Evolutionary conservation across 2,797 vertebrate genomes (phyloP), one percentile per base, ranked within the genome.

Genomic region (Chaenodraco wilsoni): DNA sequence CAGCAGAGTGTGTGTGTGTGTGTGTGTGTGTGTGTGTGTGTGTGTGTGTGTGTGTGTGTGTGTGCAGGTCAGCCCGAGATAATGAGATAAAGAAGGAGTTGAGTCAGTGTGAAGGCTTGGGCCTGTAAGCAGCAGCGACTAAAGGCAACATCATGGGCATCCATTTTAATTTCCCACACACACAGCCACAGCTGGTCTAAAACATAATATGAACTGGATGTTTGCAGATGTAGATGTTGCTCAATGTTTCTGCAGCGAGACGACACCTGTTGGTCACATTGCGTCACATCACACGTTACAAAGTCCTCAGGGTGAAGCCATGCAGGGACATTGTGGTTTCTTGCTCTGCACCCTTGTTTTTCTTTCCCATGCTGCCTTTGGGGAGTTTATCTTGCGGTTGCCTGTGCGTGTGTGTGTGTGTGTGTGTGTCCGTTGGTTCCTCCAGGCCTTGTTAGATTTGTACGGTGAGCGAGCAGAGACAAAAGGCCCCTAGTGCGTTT

Each of bases 231-330:
- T 6, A 6, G 0, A 0, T 15, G 60, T 4, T 43, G 37, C 37
- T n/a, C 48, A 15, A 10, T 58, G 44, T 46, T 19, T 48, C 57
- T 58, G 77, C 45, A 27, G 62, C 15, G 49, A 14, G 68, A 72
- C 51, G 81, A 70, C 81, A 89, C 86, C 83, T 89, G 85, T 86
- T 87, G 80, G 84, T 50, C 75, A 48, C 21, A 7, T 56, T 3
- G 3, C 62, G 9, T 46, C n/a, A 16, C 46, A 31, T 63, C 33
- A 14, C 0, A 2, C 40, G 6, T 45, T 46, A 59, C 46, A 1
- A 14, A 3, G 41, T 45, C 44, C 40, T 40, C 40, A 10, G 23
- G 80, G 48, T 57, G 45, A 52, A 57, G 19, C 1, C 64, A 19
- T 3, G 14, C 12, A 31, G 52, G 40, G 31, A 21, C 8, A 3